Evolutionary conservation across 2,113 vertebrate genomes (phyloP).

Genomic region (Sphyrna mokarran): DNA sequence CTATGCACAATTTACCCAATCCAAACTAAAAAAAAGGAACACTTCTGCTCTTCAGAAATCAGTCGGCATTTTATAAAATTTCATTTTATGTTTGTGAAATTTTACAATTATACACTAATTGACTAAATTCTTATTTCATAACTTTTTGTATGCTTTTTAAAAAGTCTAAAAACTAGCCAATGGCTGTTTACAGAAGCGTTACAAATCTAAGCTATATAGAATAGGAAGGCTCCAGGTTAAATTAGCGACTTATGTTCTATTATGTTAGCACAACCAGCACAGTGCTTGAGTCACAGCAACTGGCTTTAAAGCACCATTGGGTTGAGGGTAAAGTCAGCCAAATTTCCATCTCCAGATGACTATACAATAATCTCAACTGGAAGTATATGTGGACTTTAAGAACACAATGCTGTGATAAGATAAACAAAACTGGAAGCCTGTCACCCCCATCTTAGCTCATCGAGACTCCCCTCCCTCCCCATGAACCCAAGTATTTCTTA

Average conservation of each 20-base stretch:
- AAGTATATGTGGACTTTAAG: not conserved
- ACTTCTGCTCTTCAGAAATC: not conserved
- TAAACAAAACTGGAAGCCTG: not conserved
- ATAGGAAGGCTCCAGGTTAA: not conserved
- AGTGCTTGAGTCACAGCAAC: not conserved
- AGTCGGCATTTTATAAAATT: not conserved
- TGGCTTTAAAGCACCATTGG: not conserved
- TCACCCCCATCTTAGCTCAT: not conserved
- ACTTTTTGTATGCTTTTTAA: not conserved
- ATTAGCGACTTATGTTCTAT: not conserved
- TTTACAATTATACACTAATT: not conserved
- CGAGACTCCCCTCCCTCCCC: not conserved
- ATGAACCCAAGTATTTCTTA: not conserved
- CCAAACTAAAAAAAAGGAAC: not conserved
- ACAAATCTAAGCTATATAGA: not conserved
- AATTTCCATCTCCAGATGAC: not conserved
- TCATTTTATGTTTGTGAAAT: not conserved
- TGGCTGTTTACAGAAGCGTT: not conserved
- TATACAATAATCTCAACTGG: not conserved
- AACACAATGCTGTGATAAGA: not conserved
- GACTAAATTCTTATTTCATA: not conserved
- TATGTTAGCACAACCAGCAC: not conserved
- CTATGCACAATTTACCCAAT: not conserved
- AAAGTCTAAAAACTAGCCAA: not conserved
- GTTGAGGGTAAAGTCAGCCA: not conserved